Conservation (phyloP, 2,888 invertebrate genomes). For the Lochmaea crataegi region DNA sequence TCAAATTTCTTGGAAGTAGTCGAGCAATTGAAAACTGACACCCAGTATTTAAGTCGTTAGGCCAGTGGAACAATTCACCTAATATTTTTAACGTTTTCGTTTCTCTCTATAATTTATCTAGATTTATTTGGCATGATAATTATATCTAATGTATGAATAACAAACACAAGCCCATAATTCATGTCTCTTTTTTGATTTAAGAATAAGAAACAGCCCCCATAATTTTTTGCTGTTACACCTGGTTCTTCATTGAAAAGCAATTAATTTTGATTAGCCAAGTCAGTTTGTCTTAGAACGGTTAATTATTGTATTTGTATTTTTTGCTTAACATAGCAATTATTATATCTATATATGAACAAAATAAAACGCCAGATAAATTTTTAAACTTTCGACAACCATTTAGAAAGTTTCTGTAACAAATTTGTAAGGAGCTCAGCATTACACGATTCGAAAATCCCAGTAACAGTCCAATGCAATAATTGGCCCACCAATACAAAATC, state of each 20-base stretch:
- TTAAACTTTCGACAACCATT: no score
- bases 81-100: slow-evolving; percentile 1
- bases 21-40: not conserved
- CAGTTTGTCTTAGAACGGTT: no score
- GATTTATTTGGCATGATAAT: slow-evolving; percentile 23
- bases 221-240: not conserved
- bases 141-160: slow-evolving; percentile 9
- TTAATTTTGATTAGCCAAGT: not conserved
- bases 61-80: not conserved
- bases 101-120: slow-evolving; percentile 11
- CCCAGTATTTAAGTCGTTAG: slow-evolving; percentile 8
- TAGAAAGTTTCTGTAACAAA: no score
- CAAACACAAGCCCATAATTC: slow-evolving; percentile 15
- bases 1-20: not conserved
- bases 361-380: no score
- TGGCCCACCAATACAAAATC: no score
- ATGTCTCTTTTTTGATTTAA: slow-evolving; percentile 1
- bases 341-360: no score
- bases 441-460: no score
- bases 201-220: not conserved
- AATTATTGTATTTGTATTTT: no score
- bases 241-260: not conserved
- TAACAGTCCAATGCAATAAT: no score
- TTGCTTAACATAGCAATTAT: no score
- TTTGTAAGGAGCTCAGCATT: no score